These are phyloP conservation scores for Equus quagga DNA, from an alignment of 2,113 vertebrate genomes.

Conservation along the genomic window DNA sequence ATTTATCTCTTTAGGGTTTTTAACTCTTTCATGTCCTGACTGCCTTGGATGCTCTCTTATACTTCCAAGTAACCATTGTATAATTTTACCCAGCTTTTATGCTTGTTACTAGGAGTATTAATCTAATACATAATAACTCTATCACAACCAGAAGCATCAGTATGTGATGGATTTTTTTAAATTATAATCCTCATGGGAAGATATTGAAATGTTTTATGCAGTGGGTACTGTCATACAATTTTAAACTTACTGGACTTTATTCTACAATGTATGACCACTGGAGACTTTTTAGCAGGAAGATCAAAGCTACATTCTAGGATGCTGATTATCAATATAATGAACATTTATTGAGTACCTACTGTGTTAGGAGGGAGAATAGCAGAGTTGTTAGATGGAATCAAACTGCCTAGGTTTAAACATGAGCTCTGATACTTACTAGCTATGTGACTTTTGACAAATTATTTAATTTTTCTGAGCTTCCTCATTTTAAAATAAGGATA, in stretches of 20 bases:
- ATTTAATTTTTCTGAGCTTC: not conserved
- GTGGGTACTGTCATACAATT: not conserved
- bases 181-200: not conserved
- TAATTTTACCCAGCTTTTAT: constrained; percentile 13
- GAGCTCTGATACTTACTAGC: not conserved
- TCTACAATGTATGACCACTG: not conserved
- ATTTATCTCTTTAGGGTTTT: not conserved
- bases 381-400: not conserved
- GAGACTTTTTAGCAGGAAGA: not conserved
- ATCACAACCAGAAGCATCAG: not conserved
- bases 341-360: constrained; percentile 5
- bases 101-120: not conserved
- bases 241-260: constrained; percentile 14
- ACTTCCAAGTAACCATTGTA: not conserved
- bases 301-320: constrained; percentile 26
- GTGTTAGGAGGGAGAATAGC: not conserved
- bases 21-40: not conserved
- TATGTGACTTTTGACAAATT: constrained; percentile 20
- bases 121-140: not conserved
- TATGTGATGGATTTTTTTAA: not conserved
- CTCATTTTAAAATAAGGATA: constrained; percentile 24
- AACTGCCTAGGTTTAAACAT: not conserved
- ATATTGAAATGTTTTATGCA: not conserved
- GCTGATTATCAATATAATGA: not conserved
- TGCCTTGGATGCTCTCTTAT: not conserved